A percentile compares a stretch with the other conserved stretches of the same genome.
phyloP scores from a whole-genome alignment of 2,888 invertebrate genomes.

The Merodon equestris region DNA sequence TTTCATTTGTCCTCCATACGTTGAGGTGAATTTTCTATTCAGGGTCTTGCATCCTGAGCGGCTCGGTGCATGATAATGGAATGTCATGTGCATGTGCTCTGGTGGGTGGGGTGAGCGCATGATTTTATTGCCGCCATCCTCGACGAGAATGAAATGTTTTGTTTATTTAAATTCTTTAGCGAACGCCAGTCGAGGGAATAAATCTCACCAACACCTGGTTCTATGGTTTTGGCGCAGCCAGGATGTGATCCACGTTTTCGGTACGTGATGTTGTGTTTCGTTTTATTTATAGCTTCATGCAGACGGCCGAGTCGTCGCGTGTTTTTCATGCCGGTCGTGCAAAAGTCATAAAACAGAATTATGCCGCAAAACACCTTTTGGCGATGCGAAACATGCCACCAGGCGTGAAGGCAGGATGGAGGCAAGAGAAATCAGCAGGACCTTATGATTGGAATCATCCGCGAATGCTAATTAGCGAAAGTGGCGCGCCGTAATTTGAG shows the following conservation, averaged over 20 bases:
- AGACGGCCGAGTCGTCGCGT: constrained; percentile 1
- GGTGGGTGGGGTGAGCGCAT: too few relatives aligned
- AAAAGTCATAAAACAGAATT: constrained; percentile 27
- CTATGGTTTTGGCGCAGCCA: constrained; percentile 6
- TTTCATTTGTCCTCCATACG: constrained; percentile 38
- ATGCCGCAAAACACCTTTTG: constrained; percentile 44
- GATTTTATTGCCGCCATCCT: too few relatives aligned
- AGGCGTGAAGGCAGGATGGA: not conserved
- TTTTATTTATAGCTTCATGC: constrained; percentile 31
- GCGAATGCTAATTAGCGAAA: constrained; percentile 51
- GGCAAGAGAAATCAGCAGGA: not conserved
- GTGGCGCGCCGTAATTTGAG: not conserved
- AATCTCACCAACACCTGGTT: constrained; percentile 38
- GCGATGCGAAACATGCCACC: not conserved
- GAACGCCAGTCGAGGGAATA: not conserved
- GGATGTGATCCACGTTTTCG: constrained; percentile 29
- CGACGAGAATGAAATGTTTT: not conserved
- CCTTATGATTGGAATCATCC: constrained; percentile 53
- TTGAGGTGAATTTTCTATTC: constrained; percentile 39
- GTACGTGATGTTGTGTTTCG: constrained; percentile 36
- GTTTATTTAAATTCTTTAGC: not conserved
- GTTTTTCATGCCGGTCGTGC: constrained; percentile 36
- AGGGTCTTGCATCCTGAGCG: constrained; percentile 7
- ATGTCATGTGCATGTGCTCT: constrained; percentile 38
- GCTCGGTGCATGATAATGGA: constrained; percentile 33